Conservation (phyloP, 2,113 vertebrate species). For the Sinosuthora webbiana region DNA sequence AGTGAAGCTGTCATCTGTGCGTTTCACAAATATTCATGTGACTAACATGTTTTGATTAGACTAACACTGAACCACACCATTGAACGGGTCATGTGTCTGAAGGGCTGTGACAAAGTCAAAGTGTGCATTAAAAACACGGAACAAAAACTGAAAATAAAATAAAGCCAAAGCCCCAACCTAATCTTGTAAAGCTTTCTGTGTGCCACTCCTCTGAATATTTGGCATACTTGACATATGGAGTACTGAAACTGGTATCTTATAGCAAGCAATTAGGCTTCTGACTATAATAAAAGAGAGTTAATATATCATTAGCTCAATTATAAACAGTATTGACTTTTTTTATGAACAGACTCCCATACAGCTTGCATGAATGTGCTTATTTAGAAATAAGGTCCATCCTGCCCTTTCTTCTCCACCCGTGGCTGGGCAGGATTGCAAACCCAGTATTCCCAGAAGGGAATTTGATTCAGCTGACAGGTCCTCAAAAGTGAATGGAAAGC, state of each 20-base stretch:
- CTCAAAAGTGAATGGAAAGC: not conserved
- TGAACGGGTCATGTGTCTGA: constrained; percentile 33
- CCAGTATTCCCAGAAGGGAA: not conserved
- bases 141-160: not conserved
- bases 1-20: constrained; percentile 59
- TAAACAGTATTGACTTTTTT: not conserved
- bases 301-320: constrained; percentile 2
- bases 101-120: constrained; percentile 14
- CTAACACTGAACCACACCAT: constrained; percentile 23
- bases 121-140: not conserved
- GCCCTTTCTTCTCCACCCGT: not conserved
- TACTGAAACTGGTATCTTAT: not conserved
- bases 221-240: not conserved
- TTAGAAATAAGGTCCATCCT: not conserved
- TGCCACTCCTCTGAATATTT: not conserved
- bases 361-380: not conserved
- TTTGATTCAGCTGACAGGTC: not conserved
- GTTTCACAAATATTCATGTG: constrained; percentile 66
- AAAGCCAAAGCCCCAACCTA: not conserved
- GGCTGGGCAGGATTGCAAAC: not conserved
- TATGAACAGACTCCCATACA: not conserved
- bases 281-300: not conserved
- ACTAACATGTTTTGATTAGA: constrained; percentile 67
- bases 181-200: not conserved
- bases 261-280: constrained; percentile 8